Evolutionary conservation across 2,888 invertebrate genomes (phyloP).

Genomic region (Nezara viridula): DNA sequence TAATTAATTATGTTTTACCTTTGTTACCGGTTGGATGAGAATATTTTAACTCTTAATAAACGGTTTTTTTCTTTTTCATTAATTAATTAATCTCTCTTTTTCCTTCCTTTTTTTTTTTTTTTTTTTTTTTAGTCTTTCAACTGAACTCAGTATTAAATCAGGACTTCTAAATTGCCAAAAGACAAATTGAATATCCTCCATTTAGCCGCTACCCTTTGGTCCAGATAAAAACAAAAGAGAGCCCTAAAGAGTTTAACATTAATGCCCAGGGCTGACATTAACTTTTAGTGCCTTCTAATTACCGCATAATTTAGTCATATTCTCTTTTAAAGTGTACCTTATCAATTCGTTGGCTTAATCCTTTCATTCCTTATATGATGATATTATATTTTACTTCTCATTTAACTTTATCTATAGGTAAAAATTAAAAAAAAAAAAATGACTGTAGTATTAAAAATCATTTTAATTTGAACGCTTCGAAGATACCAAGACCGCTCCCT

Average conservation of each 20-base stretch:
- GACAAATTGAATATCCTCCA: slow-evolving; percentile 15
- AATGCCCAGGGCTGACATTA: neutral
- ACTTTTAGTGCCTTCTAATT: neutral
- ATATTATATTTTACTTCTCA: too few species aligned
- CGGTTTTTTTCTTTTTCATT: neutral
- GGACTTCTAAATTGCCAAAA: neutral
- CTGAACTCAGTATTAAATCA: neutral
- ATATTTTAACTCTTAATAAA: neutral
- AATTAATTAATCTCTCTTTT: neutral
- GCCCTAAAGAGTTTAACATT: neutral
- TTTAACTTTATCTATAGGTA: too few species aligned
- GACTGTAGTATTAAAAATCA: too few species aligned
- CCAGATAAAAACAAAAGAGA: neutral
- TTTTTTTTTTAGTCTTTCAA: neutral
- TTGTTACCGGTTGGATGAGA: neutral
- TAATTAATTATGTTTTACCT: neutral
- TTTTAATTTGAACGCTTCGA: too few species aligned
- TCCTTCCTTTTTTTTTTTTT: too few species aligned
- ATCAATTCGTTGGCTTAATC: neutral
- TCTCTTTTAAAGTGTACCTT: neutral
- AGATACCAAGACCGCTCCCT: too few species aligned
- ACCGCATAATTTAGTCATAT: neutral
- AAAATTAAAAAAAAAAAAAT: too few species aligned
- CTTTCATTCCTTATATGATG: neutral
- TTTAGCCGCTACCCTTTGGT: neutral